phyloP scores from a whole-genome alignment of 1,140 invertebrate species.

The Armadillidium nasatum region DNA sequence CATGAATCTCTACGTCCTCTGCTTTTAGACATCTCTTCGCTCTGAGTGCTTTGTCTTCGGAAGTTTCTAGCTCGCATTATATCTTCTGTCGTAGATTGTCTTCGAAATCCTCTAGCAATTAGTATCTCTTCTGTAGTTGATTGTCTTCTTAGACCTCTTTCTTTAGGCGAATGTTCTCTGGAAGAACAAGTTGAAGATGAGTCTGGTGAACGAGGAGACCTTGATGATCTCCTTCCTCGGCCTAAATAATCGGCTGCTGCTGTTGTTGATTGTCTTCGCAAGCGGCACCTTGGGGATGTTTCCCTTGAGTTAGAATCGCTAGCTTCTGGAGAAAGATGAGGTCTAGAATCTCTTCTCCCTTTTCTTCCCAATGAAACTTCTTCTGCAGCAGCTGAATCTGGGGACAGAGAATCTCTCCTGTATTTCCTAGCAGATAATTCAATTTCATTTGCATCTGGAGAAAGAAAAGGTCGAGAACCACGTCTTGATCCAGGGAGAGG shows the following conservation, averaged over 20 bases:
- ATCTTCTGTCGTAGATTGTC: slow-evolving; percentile 84
- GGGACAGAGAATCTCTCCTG: slow-evolving; percentile 75
- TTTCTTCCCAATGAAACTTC: slow-evolving; percentile 49
- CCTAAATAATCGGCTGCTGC: slow-evolving; percentile 44
- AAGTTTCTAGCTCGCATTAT: slow-evolving; percentile 86
- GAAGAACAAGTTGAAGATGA: slow-evolving; percentile 68
- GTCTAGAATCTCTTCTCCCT: slow-evolving; percentile 66
- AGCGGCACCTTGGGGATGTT: slow-evolving; percentile 37
- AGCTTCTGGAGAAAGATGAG: slow-evolving; percentile 72
- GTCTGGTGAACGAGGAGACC: slow-evolving; percentile 61
- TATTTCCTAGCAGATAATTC: slow-evolving; percentile 36
- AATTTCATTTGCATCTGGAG: slow-evolving; percentile 56
- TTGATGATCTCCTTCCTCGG: slow-evolving; percentile 49
- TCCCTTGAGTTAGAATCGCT: slow-evolving; percentile 52
- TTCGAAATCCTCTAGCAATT: slow-evolving; percentile 78
- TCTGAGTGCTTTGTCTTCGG: slow-evolving; percentile 57
- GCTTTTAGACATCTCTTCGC: slow-evolving; percentile 53
- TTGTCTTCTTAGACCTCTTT: slow-evolving; percentile 58
- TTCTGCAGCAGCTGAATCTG: slow-evolving; percentile 66
- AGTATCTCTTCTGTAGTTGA: slow-evolving; percentile 87
- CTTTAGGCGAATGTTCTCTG: slow-evolving; percentile 52
- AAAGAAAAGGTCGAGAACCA: slow-evolving; percentile 72
- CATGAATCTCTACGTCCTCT: slow-evolving; percentile 76
- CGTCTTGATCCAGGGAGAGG: slow-evolving; percentile 55
- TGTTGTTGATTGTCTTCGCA: slow-evolving; percentile 45